A percentile compares a stretch with the other conserved stretches of the same genome.
These are phyloP conservation scores for Eupithecia inturbata DNA, from an alignment of 2,888 invertebrate genomes.

Conservation along the genomic window DNA sequence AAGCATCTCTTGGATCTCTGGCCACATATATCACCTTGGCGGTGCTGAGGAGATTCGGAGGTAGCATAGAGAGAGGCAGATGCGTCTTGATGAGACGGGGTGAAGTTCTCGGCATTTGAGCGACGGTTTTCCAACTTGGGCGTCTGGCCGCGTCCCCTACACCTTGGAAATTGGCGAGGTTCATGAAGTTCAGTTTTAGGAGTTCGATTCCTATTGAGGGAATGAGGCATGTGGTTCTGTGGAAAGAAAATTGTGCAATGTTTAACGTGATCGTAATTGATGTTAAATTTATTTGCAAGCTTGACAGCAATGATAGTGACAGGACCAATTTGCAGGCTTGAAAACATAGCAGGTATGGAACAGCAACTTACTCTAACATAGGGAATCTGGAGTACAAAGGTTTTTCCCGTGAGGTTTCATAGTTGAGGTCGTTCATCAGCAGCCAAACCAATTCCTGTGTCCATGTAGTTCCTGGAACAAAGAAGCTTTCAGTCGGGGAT, in stretches of 20 bases:
- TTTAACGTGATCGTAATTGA: background rate
- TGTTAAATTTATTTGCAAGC: background rate
- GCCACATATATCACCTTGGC: constrained; percentile 87
- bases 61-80: constrained; percentile 85
- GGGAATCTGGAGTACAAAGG: constrained; percentile 86
- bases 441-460: constrained; percentile 90
- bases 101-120: constrained; percentile 47
- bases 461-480: constrained; percentile 88
- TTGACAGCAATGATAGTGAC: background rate
- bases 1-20: constrained; percentile 89
- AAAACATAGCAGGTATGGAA: background rate
- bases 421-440: constrained; percentile 86
- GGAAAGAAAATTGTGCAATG: constrained; percentile 34
- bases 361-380: constrained; percentile 86
- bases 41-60: constrained; percentile 72
- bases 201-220: constrained; percentile 72
- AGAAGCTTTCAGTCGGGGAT: background rate
- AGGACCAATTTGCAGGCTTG: background rate
- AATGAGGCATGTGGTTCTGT: constrained; percentile 66
- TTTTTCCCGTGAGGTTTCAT: constrained; percentile 78
- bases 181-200: constrained; percentile 74
- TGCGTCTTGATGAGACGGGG: constrained; percentile 87
- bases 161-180: constrained; percentile 73
- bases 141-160: constrained; percentile 62
- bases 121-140: constrained; percentile 68